phyloP scores from a whole-genome alignment of 92 coral and sea anemone species.

The Siderastrea radians region DNA sequence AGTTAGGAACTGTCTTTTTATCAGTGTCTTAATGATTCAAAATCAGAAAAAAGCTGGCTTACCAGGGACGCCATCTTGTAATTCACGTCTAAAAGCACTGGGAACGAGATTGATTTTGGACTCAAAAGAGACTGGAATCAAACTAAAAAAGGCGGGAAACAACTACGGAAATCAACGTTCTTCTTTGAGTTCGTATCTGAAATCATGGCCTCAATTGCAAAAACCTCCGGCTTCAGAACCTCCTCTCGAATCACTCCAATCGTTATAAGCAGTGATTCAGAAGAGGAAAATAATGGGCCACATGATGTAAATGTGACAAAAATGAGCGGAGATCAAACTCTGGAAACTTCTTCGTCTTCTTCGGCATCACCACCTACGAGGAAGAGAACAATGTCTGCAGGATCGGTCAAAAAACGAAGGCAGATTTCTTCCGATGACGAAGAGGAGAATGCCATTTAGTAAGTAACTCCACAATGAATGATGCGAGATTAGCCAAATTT shows the following conservation, averaged over 20 bases:
- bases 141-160: background rate
- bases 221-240: background rate
- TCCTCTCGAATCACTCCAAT: too few relatives aligned
- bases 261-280: too few relatives aligned
- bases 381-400: background rate
- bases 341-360: background rate
- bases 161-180: background rate
- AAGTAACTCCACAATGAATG: background rate
- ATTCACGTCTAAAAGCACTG: background rate
- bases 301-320: too few relatives aligned
- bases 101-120: background rate
- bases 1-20: too few relatives aligned
- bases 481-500: background rate
- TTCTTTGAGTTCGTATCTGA: too few relatives aligned
- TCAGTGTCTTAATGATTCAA: too few relatives aligned
- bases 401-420: background rate
- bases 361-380: background rate
- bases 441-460: background rate
- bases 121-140: background rate
- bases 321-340: too few relatives aligned
- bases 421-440: background rate
- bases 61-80: conserved; percentile 39
- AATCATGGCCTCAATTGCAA: too few relatives aligned
- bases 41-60: background rate
- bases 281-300: too few relatives aligned